Base-by-base conservation (phyloP, 2,888 invertebrate genomes). In the Physocephala rufipes region DNA sequence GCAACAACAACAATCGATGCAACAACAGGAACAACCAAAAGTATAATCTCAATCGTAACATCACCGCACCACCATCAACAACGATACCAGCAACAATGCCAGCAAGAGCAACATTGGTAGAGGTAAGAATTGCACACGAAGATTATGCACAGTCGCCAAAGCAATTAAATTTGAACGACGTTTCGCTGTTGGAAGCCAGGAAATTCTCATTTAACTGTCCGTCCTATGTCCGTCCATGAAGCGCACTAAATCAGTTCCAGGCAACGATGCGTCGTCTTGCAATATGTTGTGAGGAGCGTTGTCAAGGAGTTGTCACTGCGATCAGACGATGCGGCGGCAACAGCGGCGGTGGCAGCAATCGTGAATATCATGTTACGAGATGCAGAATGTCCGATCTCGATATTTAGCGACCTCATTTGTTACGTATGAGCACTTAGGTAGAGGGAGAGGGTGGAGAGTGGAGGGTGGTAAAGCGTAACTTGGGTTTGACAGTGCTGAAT, bases 101-200 rank as follows among this genome's bases (percentile, higher is more conserved):
- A 62, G 30, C 62, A 55, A 51, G 51, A 67, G 24, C 66, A 30
- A 26, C 53, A 26, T 28, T 45, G 36, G 58, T 13, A 55, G 66
- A 59, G 63, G 55, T 36, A 68, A 30, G 61, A 74, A 71, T 66
- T 70, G 73, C 73, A 71, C 73, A 75, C 73, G 74, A 74, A 74
- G 74, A 74, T 74, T 74, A 72, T 74, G 74, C 74, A 72, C 70
- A 63, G 65, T 24, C 58, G 65, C 36, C 58, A 63, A 62, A 26
- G 65, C 58, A 58, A 58, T 85, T 85, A 86, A 85, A 84, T 81
- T 81, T 79, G 80, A 81, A 81, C 79, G 82, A 79, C 80, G 80
- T 79, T 79, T 78, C 86, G 76, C 85, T 81, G 83, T 83, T 86
- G 85, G 85, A 84, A 82, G 85, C 84, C 85, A 85, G 85, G 85